phyloP scores from a whole-genome alignment of 1,140 invertebrate species.

The Nebria ingens region DNA sequence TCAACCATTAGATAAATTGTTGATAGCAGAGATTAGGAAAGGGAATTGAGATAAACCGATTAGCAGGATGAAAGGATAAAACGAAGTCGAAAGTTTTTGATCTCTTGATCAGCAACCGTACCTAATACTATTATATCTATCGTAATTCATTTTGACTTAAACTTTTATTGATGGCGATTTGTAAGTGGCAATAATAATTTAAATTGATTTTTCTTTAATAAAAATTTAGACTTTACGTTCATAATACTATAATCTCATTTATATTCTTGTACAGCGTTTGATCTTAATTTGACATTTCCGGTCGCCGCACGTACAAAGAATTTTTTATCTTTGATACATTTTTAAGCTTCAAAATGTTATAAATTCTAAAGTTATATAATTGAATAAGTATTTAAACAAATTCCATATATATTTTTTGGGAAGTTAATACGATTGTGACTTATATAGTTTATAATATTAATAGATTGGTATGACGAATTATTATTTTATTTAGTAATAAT shows the following conservation, averaged over 20 bases:
- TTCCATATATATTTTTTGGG: too few species aligned
- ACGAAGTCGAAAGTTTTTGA: not conserved
- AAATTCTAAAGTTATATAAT: too few species aligned
- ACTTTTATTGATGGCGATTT: not conserved
- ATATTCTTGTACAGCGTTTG: not conserved
- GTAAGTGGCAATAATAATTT: not conserved
- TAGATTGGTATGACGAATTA: too few species aligned
- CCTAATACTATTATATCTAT: not conserved
- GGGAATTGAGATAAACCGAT: not conserved
- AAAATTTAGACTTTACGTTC: not conserved
- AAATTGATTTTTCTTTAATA: not conserved
- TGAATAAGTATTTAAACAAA: too few species aligned
- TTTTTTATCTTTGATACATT: too few species aligned
- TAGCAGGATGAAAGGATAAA: constrained; percentile 5
- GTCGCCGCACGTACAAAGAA: not conserved
- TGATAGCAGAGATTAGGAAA: not conserved
- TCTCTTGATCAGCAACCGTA: not conserved
- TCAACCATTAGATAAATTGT: too few species aligned
- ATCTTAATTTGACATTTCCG: not conserved
- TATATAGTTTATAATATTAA: too few species aligned
- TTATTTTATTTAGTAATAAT: too few species aligned
- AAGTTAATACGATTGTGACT: too few species aligned
- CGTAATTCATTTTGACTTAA: not conserved
- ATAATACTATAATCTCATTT: not conserved
- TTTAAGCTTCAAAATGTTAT: too few species aligned